Percentiles rank a stretch among this genome's conserved stretches.
Evolutionary conservation across 1,140 invertebrate species (phyloP).

Genomic region (Anadara kagoshimensis): DNA sequence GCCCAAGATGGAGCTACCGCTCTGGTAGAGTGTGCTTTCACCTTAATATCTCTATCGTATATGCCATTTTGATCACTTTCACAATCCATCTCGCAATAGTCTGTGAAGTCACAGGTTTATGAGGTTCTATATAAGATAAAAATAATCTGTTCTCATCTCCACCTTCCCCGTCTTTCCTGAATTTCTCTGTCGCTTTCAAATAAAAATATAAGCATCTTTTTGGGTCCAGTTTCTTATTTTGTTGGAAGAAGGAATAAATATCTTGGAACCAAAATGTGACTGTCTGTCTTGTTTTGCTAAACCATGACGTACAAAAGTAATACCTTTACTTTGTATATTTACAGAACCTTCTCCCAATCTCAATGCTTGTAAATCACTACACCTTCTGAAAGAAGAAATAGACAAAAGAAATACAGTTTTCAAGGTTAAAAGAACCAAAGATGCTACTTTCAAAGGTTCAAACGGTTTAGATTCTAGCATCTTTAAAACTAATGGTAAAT

Average conservation of each 20-base stretch:
- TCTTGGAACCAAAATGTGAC: too few species aligned
- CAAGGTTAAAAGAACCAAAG: too few species aligned
- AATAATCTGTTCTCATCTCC: constrained; percentile 18
- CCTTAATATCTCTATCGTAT: background rate
- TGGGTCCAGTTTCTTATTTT: too few species aligned
- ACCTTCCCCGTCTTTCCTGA: background rate
- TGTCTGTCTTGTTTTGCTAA: too few species aligned
- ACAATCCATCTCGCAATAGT: constrained; percentile 9
- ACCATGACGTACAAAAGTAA: too few species aligned
- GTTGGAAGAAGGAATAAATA: too few species aligned
- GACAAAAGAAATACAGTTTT: too few species aligned
- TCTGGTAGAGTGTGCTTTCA: constrained; percentile 1
- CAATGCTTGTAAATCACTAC: constrained; percentile 36
- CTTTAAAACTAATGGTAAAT: constrained; percentile 31
- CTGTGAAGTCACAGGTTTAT: background rate
- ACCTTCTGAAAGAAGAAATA: constrained; percentile 32
- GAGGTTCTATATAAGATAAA: background rate
- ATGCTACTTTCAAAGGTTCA: too few species aligned
- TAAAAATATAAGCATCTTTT: too few species aligned
- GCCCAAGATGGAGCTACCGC: constrained; percentile 17
- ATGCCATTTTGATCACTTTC: background rate
- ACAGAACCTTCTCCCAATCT: constrained; percentile 21
- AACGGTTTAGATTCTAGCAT: too few species aligned
- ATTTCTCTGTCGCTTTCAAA: constrained; percentile 15
- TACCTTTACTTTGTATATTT: too few species aligned